Base-by-base conservation (phyloP, 2,888 invertebrate species). In the Spodoptera littoralis region DNA sequence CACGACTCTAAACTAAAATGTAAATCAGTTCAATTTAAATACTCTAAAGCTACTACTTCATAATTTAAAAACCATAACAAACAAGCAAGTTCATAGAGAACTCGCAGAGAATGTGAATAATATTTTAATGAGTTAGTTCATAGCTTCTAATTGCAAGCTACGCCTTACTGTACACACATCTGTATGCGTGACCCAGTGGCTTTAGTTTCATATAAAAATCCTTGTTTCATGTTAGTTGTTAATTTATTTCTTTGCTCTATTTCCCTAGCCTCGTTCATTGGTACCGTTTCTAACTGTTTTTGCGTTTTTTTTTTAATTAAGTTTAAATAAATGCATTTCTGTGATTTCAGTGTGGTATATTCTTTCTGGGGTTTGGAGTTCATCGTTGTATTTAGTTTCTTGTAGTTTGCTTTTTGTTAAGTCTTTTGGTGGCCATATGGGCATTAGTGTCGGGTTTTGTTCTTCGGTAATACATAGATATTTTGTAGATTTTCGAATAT, bases 141-240 rank as follows among this genome's bases (percentile, higher is more conserved):
- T 46, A 48, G 70, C 11, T 60, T 52, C 65, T 65, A 49, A 60
- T 60, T 46, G 24, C 45, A 11, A n/a, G 42, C 13, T n/a, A 43
- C 36, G 42, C 43, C 45, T 41, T 51, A 51, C 42, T 44, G 36
- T 55, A 36, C 36, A 9, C 36, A 9, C 27, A 22, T n/a, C 11
- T 51, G 12, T 27, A 44, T 44, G 41, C 22, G 13, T 57, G 43
- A 57, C 43, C 45, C 18, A 45, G 42, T 48, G 2, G 11, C 8
- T 46, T 24, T 24, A 13, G 53, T 55, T 65, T 48, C 9, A 1
- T 6, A 36, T 46, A 9, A 63, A 45, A 24, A 27, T 63, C 30
- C 42, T 53, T 44, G 11, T 48, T 45, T 2, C 52, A 48, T 44
- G 47, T 44, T 44, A 45, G 44, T 42, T 1, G 9, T 2, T 13